These are phyloP conservation scores for Eledona agricola DNA, from an alignment of 2,888 invertebrate species.

Conservation along the genomic window DNA sequence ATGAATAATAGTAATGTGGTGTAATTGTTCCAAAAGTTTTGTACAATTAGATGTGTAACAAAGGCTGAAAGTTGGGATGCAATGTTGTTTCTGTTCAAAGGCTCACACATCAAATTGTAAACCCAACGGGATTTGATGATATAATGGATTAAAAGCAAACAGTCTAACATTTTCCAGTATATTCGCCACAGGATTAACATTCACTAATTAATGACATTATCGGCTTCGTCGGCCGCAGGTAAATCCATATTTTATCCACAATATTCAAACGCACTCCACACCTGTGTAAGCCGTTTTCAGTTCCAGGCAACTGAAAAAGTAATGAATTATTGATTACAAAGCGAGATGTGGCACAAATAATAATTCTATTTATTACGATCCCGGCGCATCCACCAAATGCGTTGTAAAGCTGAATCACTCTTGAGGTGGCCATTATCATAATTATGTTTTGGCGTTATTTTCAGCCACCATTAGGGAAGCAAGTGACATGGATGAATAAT, in stretches of 20 bases:
- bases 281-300: no score
- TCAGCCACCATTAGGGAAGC: constrained; percentile 15
- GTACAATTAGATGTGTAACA: no score
- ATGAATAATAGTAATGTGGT: no score
- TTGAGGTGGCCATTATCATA: constrained; percentile 8
- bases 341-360: no score
- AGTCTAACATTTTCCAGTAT: constrained; percentile 16
- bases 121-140: constrained; percentile 14
- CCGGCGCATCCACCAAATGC: no score
- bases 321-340: no score
- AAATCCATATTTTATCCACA: constrained; percentile 1
- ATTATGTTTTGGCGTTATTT: constrained; percentile 8
- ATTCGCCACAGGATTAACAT: constrained; percentile 7
- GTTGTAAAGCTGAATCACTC: not conserved
- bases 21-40: no score
- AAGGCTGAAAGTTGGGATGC: constrained; percentile 2
- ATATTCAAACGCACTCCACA: not conserved
- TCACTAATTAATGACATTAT: constrained; percentile 13
- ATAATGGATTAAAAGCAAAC: constrained; percentile 20
- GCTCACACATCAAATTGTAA: constrained; percentile 4
- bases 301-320: no score
- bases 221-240: not conserved
- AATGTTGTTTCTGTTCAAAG: constrained; percentile 6
- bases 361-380: no score
- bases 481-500: constrained; percentile 31